Base-by-base conservation (phyloP, 2,888 invertebrate genomes). In the Ferdinandea cuprea region DNA sequence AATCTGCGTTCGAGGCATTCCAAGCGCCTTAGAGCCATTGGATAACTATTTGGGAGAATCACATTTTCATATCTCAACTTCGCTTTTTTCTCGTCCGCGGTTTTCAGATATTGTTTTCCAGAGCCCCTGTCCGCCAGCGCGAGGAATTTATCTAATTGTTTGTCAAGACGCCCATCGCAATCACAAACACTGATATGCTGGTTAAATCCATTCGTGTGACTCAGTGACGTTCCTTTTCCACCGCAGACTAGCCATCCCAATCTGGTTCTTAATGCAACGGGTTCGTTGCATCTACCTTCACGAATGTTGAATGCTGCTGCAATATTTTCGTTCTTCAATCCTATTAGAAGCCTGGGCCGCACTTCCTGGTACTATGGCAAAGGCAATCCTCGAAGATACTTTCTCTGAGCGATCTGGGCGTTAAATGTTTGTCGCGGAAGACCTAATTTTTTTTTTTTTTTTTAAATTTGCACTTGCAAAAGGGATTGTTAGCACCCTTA, bases 1-100 rank as follows among this genome's bases (percentile, higher is more conserved):
- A n/a, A n/a, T n/a, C n/a, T n/a, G n/a, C n/a, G n/a, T n/a, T n/a
- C n/a, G n/a, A n/a, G n/a, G n/a, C n/a, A n/a, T n/a, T n/a, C n/a
- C n/a, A n/a, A n/a, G n/a, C n/a, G n/a, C n/a, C n/a, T n/a, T n/a
- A n/a, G n/a, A n/a, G n/a, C n/a, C n/a, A n/a, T n/a, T n/a, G n/a
- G n/a, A n/a, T n/a, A n/a, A n/a, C n/a, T n/a, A n/a, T n/a, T n/a
- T n/a, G n/a, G n/a, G n/a, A n/a, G n/a, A n/a, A n/a, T n/a, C n/a
- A 37, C 13, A 15, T n/a, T 13, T 13, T 37, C 5, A 13, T 13
- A 13, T 13, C 13, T 37, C 13, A n/a, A 1, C 15, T 37, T 37
- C 13, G 37, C 37, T 37, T 37, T 37, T n/a, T 37, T 37, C 13
- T 37, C 40, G n/a, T 40, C 40, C 5, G 40, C 40, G n/a, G 40